phyloP scores from a whole-genome alignment of 2,797 vertebrate species.

The Sebastes flavidus region DNA sequence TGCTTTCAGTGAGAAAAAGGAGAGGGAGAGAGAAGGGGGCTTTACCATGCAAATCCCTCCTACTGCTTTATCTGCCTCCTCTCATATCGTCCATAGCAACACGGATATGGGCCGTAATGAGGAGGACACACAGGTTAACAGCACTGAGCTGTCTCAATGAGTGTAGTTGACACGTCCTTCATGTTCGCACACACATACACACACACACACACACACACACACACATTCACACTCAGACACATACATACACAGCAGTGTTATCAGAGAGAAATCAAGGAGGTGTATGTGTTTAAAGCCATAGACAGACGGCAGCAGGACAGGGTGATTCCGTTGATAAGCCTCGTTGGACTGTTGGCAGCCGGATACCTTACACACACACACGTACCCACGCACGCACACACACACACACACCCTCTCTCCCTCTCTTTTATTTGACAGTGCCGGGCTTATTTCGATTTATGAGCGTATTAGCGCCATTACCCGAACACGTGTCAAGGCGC shows the following conservation, averaged over 20 bases:
- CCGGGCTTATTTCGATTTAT: constrained; percentile 73
- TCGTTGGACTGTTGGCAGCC: constrained; percentile 42
- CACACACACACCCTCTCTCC: constrained; percentile 2
- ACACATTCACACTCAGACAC: not conserved
- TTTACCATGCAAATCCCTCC: constrained; percentile 71
- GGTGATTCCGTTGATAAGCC: constrained; percentile 55
- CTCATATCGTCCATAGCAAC: constrained; percentile 67
- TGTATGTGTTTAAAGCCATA: constrained; percentile 42
- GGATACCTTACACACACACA: not conserved
- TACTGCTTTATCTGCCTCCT: constrained; percentile 52
- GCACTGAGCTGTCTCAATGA: constrained; percentile 48
- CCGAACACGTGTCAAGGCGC: constrained; percentile 71
- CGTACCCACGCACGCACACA: not conserved
- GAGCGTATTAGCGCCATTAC: constrained; percentile 74
- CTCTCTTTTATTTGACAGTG: constrained; percentile 54
- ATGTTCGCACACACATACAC: not conserved
- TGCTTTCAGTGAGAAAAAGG: constrained; percentile 19
- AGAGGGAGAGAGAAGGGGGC: constrained; percentile 25
- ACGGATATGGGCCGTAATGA: constrained; percentile 55
- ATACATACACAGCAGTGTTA: constrained; percentile 24
- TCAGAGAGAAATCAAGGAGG: constrained; percentile 45
- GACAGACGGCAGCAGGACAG: constrained; percentile 48
- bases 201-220: not conserved
- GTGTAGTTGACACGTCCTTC: constrained; percentile 45
- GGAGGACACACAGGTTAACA: constrained; percentile 64